Evolutionary conservation across 2,888 invertebrate species (phyloP), one percentile per base, ranked within the genome.

Genomic region (Ferdinandea cuprea): DNA sequence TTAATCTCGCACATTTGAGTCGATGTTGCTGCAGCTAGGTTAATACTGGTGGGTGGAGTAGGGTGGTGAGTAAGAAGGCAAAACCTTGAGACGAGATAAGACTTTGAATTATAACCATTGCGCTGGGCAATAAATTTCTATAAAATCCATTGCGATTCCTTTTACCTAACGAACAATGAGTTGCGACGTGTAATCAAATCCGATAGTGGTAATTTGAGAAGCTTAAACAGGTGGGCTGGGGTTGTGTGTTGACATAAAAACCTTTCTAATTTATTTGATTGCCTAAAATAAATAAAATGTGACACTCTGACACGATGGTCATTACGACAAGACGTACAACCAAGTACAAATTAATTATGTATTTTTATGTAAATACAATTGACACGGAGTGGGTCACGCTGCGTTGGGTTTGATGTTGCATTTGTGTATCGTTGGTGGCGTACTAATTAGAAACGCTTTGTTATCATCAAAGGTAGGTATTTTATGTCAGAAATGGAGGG

Each of bases 1-100:
- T 46, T 44, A 66, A 19, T 59, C 17, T 52, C 37, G 32, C 11
- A 1, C 11, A 21, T 61, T 65, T 35, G 44, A 35, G 68, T 52
- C 40, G 59, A 19, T 2, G 3, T 37, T n/a, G 13, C 35, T 37
- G 37, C 37, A 6, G 13, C 40, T 13, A 15, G 40, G 40, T 40
- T n/a, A n/a, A n/a, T n/a, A n/a, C n/a, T n/a, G n/a, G 15, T 13
- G 3, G 7, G 40, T 15, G 40, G 40, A 13, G 40, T 25, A 25
- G 7, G 8, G 1, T 35, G 11, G 35, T 35, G 11, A 35, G 35
- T 40, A 8, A 63, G 44, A 15, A n/a, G 35, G n/a, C n/a, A 35
- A 40, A 42, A 5, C 11, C 30, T 68, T 35, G 11, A n/a, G 25
- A 40, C 17, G 19, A 2, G 3, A 44, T 21, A 44, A 11, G 44